phyloP scores from a whole-genome alignment of 2,797 vertebrate species.

The Trachops cirrhosus region DNA sequence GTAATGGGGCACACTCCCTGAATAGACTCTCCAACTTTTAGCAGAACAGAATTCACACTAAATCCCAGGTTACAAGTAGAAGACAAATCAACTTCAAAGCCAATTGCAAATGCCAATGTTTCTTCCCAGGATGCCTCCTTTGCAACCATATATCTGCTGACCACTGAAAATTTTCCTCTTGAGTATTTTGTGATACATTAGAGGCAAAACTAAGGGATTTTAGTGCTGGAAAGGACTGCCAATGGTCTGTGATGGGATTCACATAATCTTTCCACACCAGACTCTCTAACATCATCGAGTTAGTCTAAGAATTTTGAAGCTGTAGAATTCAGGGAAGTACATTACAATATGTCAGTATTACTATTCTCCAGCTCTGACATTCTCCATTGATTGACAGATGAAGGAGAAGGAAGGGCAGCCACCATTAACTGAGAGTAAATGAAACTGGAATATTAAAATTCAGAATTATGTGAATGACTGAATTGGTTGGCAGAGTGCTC shows the following conservation, averaged over 20 bases:
- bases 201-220: not conserved
- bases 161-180: not conserved
- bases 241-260: conserved; percentile 1
- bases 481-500: conserved; percentile 39
- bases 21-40: not conserved
- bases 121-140: not conserved
- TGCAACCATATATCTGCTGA: not conserved
- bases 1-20: not conserved
- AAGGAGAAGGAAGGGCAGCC: conserved; percentile 56
- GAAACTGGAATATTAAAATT: conserved; percentile 64
- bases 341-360: conserved; percentile 48
- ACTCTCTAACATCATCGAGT: conserved; percentile 28
- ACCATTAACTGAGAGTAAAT: conserved; percentile 65
- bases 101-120: not conserved
- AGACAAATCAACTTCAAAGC: not conserved
- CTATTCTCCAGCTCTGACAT: conserved; percentile 46
- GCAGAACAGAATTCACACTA: not conserved
- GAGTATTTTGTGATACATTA: not conserved
- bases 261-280: conserved; percentile 11
- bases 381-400: conserved; percentile 59
- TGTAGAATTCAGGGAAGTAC: conserved; percentile 42
- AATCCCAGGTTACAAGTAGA: not conserved
- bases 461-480: conserved; percentile 53
- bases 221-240: not conserved
- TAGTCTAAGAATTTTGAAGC: conserved; percentile 20